These are phyloP conservation scores for Pocillopora verrucosa DNA, from an alignment of 64 coral and sea anemone species.

Conservation along the genomic window DNA sequence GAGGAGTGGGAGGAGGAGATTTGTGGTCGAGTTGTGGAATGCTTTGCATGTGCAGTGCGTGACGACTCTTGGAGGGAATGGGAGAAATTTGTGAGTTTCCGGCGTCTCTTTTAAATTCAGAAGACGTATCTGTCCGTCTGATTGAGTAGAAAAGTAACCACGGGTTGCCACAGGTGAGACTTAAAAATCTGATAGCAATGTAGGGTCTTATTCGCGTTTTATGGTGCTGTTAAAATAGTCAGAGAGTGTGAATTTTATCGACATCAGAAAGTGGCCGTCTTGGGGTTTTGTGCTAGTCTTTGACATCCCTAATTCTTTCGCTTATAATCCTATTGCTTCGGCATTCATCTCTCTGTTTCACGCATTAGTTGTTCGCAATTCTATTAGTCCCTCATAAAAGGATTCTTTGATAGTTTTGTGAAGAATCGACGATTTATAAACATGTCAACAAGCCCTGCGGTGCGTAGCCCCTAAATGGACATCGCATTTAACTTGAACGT, in stretches of 20 bases:
- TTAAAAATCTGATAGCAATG: background rate
- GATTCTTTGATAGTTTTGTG: background rate
- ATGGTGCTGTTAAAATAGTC: conserved; percentile 2
- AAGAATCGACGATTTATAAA: background rate
- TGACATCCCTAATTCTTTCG: background rate
- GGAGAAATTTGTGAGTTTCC: background rate
- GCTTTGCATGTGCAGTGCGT: background rate
- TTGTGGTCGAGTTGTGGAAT: background rate
- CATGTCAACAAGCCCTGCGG: background rate
- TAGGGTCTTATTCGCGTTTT: background rate
- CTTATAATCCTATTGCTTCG: background rate
- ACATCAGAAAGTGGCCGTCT: background rate
- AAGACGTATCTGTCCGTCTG: background rate
- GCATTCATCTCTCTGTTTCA: conserved; percentile 6
- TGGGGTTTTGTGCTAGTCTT: background rate
- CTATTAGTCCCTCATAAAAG: background rate
- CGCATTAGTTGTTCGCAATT: background rate
- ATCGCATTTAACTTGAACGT: background rate
- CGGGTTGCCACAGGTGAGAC: conserved; percentile 19
- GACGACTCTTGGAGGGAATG: background rate
- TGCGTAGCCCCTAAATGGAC: background rate
- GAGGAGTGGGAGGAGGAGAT: background rate
- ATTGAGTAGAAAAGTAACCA: conserved; percentile 19
- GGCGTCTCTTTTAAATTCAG: background rate
- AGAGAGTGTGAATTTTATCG: background rate